These are phyloP conservation scores for Dendrocincla fuliginosa DNA, from an alignment of 2,797 vertebrate genomes.

Conservation along the genomic window DNA sequence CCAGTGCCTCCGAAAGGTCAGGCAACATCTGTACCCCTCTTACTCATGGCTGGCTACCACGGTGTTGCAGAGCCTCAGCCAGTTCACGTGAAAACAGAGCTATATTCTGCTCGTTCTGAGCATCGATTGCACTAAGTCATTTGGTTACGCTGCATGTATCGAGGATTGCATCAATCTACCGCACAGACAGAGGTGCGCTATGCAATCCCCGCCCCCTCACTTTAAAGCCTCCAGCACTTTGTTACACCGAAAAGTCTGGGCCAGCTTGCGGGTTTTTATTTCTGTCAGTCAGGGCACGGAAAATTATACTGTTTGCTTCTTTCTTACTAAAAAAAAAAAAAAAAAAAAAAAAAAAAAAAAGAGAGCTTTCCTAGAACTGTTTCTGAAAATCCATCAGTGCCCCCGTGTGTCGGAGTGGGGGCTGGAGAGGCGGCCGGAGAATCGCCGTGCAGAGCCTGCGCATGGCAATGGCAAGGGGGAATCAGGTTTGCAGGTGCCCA, in stretches of 20 bases:
- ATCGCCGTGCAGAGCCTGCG: neutral
- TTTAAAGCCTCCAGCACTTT: neutral
- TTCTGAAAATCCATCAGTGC: constrained; percentile 38
- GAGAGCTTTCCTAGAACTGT: accelerated
- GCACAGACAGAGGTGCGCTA: neutral
- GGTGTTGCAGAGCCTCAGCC: neutral
- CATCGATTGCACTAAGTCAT: accelerated
- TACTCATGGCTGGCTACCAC: neutral
- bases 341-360: neutral
- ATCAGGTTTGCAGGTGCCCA: neutral
- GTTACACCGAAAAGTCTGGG: neutral
- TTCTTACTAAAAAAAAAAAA: too few species aligned
- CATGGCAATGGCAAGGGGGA: accelerated
- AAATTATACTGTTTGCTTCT: neutral
- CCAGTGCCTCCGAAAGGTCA: neutral
- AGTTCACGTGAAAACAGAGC: accelerated
- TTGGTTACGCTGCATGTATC: neutral
- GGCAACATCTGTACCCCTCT: neutral
- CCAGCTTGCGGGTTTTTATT: neutral
- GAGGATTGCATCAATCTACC: neutral
- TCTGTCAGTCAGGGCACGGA: neutral
- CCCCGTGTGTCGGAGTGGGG: constrained; percentile 13
- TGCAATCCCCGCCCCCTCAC: neutral
- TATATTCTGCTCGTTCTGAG: neutral
- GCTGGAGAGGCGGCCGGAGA: neutral